phyloP scores from a whole-genome alignment of 1,140 invertebrate genomes.

The Scaptomyza pallida region DNA sequence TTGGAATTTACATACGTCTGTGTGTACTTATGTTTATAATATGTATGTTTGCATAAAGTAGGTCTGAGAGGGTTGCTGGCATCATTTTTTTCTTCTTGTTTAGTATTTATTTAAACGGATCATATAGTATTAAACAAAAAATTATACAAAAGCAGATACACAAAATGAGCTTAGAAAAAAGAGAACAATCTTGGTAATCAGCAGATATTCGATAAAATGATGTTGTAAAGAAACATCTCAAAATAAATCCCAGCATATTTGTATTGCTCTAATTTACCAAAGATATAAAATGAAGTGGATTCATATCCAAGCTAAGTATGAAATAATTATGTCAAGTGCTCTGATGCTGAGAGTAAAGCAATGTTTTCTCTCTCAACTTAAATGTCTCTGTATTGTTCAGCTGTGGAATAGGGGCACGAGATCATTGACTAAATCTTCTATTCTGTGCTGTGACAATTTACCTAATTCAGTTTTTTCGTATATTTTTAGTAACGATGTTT shows the following conservation, averaged over 20 bases:
- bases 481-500: not conserved
- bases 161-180: not conserved
- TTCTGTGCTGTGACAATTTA: conserved; percentile 6
- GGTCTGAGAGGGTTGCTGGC: conserved; percentile 3
- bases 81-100: conserved; percentile 3
- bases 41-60: not conserved
- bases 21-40: not conserved
- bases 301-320: not conserved
- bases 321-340: conserved; percentile 1
- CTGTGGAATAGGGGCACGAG: conserved; percentile 3
- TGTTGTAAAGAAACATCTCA: too few relatives aligned
- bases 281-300: not conserved
- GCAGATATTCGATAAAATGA: too few relatives aligned
- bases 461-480: not conserved
- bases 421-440: not conserved
- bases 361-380: not conserved
- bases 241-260: too few relatives aligned
- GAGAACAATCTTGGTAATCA: too few relatives aligned
- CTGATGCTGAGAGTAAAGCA: not conserved
- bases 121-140: not conserved
- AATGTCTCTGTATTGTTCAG: not conserved
- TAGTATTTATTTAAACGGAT: not conserved
- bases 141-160: not conserved
- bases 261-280: too few relatives aligned
- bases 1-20: conserved; percentile 2